A percentile compares a stretch with the other conserved stretches of the same genome.
Evolutionary conservation across 1,140 invertebrate species (phyloP).

Genomic region (Helicorthomorpha holstii): DNA sequence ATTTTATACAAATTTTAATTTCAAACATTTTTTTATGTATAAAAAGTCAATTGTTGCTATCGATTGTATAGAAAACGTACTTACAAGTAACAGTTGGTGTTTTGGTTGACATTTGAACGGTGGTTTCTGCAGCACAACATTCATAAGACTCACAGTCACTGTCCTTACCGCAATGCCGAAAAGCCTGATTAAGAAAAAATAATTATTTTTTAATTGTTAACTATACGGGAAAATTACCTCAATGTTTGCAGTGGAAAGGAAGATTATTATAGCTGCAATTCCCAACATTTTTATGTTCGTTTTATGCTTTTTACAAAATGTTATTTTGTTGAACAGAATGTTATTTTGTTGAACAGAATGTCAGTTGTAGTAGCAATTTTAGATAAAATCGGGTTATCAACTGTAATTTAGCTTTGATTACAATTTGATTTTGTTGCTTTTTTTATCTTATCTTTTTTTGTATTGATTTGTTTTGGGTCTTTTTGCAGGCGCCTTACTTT

Average conservation of each 20-base stretch:
- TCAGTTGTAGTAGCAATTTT: not conserved
- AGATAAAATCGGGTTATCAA: not conserved
- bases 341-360: not conserved
- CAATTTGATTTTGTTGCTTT: conserved; percentile 4
- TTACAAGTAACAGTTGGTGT: not conserved
- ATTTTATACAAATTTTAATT: too few relatives aligned
- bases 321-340: not conserved
- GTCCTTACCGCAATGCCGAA: not conserved
- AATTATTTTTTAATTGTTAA: not conserved
- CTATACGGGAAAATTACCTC: too few relatives aligned
- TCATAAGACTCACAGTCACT: not conserved
- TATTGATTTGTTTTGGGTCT: conserved; percentile 12
- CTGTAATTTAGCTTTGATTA: not conserved
- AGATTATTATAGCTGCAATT: not conserved
- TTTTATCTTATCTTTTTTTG: conserved; percentile 1
- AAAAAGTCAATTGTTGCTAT: too few relatives aligned
- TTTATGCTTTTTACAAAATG: not conserved
- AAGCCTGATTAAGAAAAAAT: not conserved
- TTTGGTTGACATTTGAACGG: not conserved
- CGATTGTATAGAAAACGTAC: too few relatives aligned
- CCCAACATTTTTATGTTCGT: not conserved
- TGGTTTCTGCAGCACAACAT: conserved; percentile 1
- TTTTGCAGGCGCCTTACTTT: conserved; percentile 56
- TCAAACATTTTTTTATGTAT: too few relatives aligned
- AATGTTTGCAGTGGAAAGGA: not conserved